phyloP scores from a whole-genome alignment of 2,113 vertebrate genomes.

The Microtus montanus region DNA sequence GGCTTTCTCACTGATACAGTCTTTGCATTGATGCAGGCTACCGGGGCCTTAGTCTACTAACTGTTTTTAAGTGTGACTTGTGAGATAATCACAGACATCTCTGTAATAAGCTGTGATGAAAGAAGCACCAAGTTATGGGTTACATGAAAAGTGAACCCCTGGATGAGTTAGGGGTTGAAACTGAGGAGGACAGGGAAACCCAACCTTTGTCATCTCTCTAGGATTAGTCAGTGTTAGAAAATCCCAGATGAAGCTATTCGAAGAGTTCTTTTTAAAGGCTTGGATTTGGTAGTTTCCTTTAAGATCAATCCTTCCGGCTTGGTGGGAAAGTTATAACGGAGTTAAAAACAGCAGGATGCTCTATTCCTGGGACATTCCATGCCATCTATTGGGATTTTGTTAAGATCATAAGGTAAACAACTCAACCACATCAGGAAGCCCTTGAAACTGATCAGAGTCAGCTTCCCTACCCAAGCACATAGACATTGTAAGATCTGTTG shows the following conservation, averaged over 20 bases:
- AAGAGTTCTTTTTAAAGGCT: constrained; percentile 63
- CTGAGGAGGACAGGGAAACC: background rate
- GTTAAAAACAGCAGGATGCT: background rate
- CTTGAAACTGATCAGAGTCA: background rate
- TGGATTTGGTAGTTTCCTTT: background rate
- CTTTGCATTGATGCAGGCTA: background rate
- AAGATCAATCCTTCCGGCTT: background rate
- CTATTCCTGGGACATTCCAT: too few species aligned
- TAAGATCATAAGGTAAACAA: background rate
- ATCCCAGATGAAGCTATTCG: constrained; percentile 57
- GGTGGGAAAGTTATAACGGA: background rate
- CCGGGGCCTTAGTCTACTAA: background rate
- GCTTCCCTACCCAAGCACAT: background rate
- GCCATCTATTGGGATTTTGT: background rate
- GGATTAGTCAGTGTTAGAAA: constrained; percentile 58
- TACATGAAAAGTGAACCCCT: background rate
- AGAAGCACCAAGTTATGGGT: background rate
- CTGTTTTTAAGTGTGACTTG: background rate
- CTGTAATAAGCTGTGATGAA: background rate
- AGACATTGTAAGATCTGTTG: background rate
- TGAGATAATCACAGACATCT: background rate
- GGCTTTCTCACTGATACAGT: too few species aligned
- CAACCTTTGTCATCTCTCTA: too few species aligned
- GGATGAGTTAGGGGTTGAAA: background rate
- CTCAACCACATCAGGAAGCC: background rate